Evolutionary conservation across 2,113 vertebrate genomes (phyloP), one percentile per base, ranked within the genome.

Genomic region (Cephalopterus ornatus): DNA sequence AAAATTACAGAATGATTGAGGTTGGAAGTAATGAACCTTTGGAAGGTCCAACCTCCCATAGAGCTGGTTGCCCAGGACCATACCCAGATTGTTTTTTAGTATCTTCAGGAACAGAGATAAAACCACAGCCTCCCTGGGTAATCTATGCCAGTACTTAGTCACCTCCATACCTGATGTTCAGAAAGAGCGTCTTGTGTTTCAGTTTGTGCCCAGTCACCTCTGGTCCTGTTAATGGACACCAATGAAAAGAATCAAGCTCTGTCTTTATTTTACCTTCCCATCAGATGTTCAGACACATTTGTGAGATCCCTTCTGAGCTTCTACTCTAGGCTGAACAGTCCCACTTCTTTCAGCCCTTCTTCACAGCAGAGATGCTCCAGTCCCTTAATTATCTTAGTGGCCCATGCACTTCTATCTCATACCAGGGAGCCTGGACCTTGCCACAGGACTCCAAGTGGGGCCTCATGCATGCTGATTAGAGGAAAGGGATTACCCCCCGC

Each of bases 331-430:
- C 20, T 35, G 47, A 89, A 33, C 32, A 35, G 24, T 77, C 26
- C 11, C 28, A 28, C 28, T 68, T 72, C 39, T 74, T 74, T 62
- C 46, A 82, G 30, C 20, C 11, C 52, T 52, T 66, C 8, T 20
- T 74, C 8, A 8, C 7, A 58, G 16, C 27, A 66, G 21, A 78
- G 53, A 20, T 67, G 6, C 21, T 89, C 9, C 24, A 53, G 18
- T 49, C 10, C 13, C 12, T n/a, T 88, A 33, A 30, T 52, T 27
- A 6, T 42, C 44, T 59, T 50, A 41, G 26, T 56, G 35, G 26
- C 11, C 19, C 19, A 8, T 70, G 7, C 2, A 3, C 65, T 59
- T 68, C 28, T n/a, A 0, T 68, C 9, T 70, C 0, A 0, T 77
- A 46, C 6, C 0, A 2, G 12, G 17, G 30, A 66, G 32, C 11